Conservation (phyloP, 2,113 vertebrate genomes). For the Mandrillus leucophaeus region DNA sequence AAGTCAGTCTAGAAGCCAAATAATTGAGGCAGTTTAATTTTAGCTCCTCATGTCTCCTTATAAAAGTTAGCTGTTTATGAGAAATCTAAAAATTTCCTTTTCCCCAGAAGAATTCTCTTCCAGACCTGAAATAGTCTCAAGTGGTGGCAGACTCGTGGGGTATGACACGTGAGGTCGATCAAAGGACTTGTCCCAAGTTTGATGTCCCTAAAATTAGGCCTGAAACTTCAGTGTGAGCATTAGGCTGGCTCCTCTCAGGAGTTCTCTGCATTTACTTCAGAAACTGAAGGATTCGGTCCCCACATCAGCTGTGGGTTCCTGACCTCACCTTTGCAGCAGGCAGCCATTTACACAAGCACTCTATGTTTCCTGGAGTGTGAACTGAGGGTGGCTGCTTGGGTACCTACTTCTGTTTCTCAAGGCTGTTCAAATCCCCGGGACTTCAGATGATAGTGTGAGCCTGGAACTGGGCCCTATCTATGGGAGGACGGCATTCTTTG, state of each 20-base stretch:
- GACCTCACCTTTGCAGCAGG: background rate
- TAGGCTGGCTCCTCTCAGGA: background rate
- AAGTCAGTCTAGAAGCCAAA: conserved; percentile 46
- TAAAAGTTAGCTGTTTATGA: conserved; percentile 45
- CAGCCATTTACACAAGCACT: background rate
- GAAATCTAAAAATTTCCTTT: conserved; percentile 47
- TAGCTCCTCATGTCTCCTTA: conserved; percentile 57
- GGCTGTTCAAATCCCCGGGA: background rate
- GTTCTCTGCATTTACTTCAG: background rate
- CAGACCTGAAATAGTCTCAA: conserved; percentile 4
- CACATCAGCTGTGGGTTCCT: fast-evolving
- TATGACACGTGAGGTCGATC: background rate
- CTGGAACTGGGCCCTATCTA: fast-evolving
- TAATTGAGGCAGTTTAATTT: conserved; percentile 68
- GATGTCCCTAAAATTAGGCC: background rate
- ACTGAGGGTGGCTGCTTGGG: too few relatives aligned
- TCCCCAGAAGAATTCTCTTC: conserved; percentile 40
- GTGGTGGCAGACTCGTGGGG: background rate
- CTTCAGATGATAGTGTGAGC: background rate
- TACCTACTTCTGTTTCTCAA: background rate
- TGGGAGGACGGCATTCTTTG: background rate
- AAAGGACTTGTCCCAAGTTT: conserved; percentile 1
- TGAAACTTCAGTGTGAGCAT: background rate
- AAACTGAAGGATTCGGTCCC: background rate
- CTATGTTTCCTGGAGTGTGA: background rate